Conservation (phyloP, 2,888 invertebrate genomes). For the Lithodes maja region DNA sequence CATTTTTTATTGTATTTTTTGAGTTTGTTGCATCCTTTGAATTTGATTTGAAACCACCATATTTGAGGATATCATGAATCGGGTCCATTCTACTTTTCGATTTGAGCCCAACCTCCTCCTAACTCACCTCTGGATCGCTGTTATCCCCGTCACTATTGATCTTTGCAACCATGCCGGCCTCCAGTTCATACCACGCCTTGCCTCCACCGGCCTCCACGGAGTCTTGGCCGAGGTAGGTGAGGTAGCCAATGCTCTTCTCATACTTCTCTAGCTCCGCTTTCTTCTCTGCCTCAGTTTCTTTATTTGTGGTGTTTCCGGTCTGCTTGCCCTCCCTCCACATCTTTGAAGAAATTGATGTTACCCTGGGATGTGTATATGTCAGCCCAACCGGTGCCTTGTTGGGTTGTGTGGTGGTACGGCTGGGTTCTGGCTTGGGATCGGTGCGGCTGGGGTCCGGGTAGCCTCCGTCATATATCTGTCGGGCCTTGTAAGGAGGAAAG, state of each 20-base stretch:
- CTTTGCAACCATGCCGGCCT: constrained; percentile 26
- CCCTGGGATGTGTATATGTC: constrained; percentile 72
- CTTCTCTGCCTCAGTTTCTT: constrained; percentile 89
- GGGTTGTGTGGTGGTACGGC: constrained; percentile 56
- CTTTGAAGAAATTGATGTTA: constrained; percentile 91
- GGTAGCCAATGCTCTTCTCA: constrained; percentile 97
- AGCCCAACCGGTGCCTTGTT: constrained; percentile 23
- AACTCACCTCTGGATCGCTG: constrained; percentile 72
- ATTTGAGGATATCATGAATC: constrained; percentile 81
- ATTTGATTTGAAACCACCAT: constrained; percentile 73
- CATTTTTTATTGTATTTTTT: not conserved
- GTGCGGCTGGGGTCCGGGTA: constrained; percentile 48
- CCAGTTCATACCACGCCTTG: constrained; percentile 68
- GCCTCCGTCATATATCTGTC: constrained; percentile 76
- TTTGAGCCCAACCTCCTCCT: constrained; percentile 80
- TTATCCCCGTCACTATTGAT: constrained; percentile 74
- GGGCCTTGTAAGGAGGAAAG: constrained; percentile 82
- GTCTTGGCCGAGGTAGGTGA: constrained; percentile 93
- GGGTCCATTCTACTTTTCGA: constrained; percentile 84
- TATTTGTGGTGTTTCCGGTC: constrained; percentile 75
- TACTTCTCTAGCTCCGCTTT: constrained; percentile 95
- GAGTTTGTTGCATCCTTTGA: not conserved
- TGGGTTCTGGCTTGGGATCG: not conserved
- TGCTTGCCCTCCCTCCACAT: constrained; percentile 84
- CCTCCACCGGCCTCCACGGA: constrained; percentile 72